Evolutionary conservation across 2,797 vertebrate species (phyloP), one percentile per base, ranked within the genome.

Genomic region (Hypotaenidia okinawae): DNA sequence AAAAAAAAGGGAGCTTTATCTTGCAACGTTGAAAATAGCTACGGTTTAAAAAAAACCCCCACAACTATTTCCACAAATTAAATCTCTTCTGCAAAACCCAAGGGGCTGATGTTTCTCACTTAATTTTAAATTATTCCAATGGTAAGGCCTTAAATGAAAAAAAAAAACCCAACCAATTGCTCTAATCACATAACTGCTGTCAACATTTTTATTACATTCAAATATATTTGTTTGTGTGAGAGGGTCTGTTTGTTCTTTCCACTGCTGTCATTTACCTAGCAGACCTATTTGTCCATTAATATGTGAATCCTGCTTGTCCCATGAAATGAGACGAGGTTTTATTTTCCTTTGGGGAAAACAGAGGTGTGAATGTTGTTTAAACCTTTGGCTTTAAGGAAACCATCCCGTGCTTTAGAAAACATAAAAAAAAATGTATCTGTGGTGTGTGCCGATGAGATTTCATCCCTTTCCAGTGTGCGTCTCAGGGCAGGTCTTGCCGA

Each of bases 11-110:
- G 74, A 66, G 88, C 91, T 96, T 96, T 96, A 95, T 97, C 91
- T 86, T 43, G 55, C 74, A 68, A 94, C 0, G 37, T 87, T 91
- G 89, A 93, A 95, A 94, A 96, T 90, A 93, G 90, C 93, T 76
- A 52, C 7, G 24, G 83, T 96, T 28, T 35, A 35, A 35, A 55
- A 76, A 89, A 84, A 93, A 49, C 4, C 8, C n/a, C 72, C 75
- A 72, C 92, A 73, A 79, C 89, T 94, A 72, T 83, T 97, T 84
- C 66, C 93, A 89, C 78, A 93, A 96, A 97, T 97, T 90, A 95
- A 95, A 95, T 91, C 90, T 72, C 84, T 82, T 91, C 86, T 90
- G 76, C 79, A 83, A 94, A 97, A 94, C 89, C 90, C 88, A 75
- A 80, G 84, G 89, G 87, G 75, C 69, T 89, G 92, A 33, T 87